Conservation (phyloP, 2,888 invertebrate species). For the Cantharis lateralis region DNA sequence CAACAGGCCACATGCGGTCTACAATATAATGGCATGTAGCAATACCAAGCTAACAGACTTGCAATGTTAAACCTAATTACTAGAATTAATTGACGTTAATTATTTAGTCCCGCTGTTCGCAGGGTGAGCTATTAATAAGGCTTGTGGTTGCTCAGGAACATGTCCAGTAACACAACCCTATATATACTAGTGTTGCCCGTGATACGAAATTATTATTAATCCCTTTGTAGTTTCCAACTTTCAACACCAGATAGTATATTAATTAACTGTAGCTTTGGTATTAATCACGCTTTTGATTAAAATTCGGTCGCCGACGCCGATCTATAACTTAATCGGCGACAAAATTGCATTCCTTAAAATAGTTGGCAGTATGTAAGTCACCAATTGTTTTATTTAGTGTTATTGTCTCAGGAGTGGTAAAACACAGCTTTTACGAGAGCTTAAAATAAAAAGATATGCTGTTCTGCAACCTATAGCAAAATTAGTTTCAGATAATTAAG, state of each 20-base stretch:
- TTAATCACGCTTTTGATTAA: neutral
- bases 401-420: neutral
- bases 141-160: slow-evolving; percentile 39
- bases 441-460: slow-evolving; percentile 9
- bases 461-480: slow-evolving; percentile 3
- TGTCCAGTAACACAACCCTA: slow-evolving; percentile 22
- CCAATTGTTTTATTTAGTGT: neutral
- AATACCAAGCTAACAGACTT: slow-evolving; percentile 46
- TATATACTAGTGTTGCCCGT: neutral
- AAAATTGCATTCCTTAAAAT: neutral
- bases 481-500: neutral
- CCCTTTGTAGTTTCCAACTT: slow-evolving; percentile 6
- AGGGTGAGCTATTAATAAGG: slow-evolving; percentile 51
- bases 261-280: neutral
- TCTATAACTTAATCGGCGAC: neutral
- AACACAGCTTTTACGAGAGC: slow-evolving; percentile 4
- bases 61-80: slow-evolving; percentile 54
- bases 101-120: slow-evolving; percentile 48
- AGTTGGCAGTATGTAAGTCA: neutral
- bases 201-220: neutral
- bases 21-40: slow-evolving; percentile 45
- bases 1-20: slow-evolving; percentile 43
- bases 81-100: slow-evolving; percentile 55
- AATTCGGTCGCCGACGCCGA: neutral
- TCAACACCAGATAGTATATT: neutral